A percentile compares a stretch with the other conserved stretches of the same genome.
phyloP scores from a whole-genome alignment of 2,888 invertebrate genomes.

The Podotricha telesiphe region DNA sequence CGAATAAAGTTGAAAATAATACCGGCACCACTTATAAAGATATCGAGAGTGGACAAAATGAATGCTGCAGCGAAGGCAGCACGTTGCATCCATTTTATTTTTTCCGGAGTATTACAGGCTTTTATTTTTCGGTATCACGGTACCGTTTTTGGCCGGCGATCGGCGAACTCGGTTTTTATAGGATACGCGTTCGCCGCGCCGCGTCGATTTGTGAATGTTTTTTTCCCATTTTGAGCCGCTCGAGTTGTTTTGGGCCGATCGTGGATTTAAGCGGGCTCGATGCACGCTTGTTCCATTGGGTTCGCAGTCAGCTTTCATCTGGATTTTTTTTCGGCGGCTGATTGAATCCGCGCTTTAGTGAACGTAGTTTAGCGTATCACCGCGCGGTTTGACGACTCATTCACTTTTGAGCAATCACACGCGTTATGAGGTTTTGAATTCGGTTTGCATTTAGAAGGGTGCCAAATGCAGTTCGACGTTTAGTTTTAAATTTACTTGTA shows the following conservation, averaged over 20 bases:
- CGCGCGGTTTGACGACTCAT: constrained; percentile 70
- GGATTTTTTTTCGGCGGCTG: constrained; percentile 70
- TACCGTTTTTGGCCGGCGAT: constrained; percentile 81
- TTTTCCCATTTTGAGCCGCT: constrained; percentile 69
- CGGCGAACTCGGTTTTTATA: constrained; percentile 78
- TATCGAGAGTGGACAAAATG: constrained; percentile 60
- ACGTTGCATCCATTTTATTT: constrained; percentile 71
- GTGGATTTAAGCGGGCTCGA: constrained; percentile 72
- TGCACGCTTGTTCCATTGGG: constrained; percentile 77
- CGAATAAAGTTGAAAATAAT: constrained; percentile 46
- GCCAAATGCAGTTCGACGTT: constrained; percentile 1
- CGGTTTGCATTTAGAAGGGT: constrained; percentile 56
- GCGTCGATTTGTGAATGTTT: constrained; percentile 77
- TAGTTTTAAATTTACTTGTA: constrained; percentile 56
- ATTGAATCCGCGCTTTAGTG: constrained; percentile 82
- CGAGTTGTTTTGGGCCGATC: constrained; percentile 79
- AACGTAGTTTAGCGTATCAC: constrained; percentile 76
- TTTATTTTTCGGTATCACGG: constrained; percentile 83
- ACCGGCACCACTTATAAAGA: constrained; percentile 65
- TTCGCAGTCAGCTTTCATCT: constrained; percentile 66
- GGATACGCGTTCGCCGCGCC: constrained; percentile 68
- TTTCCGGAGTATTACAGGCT: constrained; percentile 75
- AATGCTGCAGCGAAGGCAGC: constrained; percentile 51
- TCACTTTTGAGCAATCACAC: constrained; percentile 65
- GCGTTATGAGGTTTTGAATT: constrained; percentile 57